Conservation (phyloP, 2,888 invertebrate genomes). For the Caradrina kadenii region DNA sequence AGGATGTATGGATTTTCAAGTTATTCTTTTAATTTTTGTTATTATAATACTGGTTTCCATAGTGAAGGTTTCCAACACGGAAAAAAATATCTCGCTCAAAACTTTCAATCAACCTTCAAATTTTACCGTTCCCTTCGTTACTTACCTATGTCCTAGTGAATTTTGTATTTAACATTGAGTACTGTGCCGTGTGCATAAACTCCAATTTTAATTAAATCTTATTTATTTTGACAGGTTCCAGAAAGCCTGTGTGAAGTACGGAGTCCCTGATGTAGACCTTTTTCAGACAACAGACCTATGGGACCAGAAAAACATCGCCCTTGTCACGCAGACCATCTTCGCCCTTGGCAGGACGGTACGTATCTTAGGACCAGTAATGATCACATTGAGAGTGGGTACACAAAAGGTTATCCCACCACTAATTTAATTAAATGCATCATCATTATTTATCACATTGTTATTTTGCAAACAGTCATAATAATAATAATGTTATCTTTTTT, state of each 20-base stretch:
- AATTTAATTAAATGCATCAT: no score
- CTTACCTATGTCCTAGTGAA: background rate
- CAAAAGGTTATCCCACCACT: no score
- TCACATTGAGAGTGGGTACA: no score
- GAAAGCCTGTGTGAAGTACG: conserved; percentile 95
- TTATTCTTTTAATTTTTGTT: conserved; percentile 25
- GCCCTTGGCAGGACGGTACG: conserved; percentile 96
- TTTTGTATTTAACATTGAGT: background rate
- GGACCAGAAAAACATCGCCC: conserved; percentile 96
- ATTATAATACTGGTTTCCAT: conserved; percentile 26
- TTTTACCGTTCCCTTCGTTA: conserved; percentile 9
- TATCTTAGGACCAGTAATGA: conserved; percentile 14
- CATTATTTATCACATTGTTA: no score
- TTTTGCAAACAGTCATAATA: no score
- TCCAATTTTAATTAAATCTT: background rate
- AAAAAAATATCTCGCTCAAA: conserved; percentile 42
- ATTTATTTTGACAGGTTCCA: conserved; percentile 92
- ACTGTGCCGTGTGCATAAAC: background rate
- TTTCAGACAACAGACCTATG: conserved; percentile 98
- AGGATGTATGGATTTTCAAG: conserved; percentile 23
- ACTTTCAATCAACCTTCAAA: conserved; percentile 53
- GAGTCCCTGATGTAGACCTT: conserved; percentile 96
- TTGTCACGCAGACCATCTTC: conserved; percentile 96
- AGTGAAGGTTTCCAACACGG: conserved; percentile 29
- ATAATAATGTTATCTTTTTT: no score